Evolutionary conservation across 2,113 vertebrate species (phyloP).

Genomic region (Neodon shergylaensis): DNA sequence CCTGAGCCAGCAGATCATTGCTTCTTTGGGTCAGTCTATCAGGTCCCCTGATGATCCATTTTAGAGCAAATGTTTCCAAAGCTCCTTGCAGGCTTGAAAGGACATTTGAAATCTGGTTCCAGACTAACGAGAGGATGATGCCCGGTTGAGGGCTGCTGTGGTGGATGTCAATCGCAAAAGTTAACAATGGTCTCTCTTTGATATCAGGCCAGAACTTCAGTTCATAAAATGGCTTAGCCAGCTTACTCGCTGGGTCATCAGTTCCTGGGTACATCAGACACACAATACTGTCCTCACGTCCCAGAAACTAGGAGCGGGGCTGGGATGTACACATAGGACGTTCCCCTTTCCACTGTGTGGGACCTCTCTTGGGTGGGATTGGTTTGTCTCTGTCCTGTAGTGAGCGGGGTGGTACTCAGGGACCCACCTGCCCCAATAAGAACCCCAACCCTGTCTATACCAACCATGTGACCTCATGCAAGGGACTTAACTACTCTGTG

Average conservation of each 20-base stretch:
- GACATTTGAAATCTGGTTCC: not conserved
- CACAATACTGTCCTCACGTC: fast-evolving
- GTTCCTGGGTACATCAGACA: not conserved
- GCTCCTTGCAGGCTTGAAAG: not conserved
- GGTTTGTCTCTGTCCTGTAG: no score
- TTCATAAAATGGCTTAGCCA: not conserved
- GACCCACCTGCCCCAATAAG: not conserved
- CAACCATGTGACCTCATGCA: not conserved
- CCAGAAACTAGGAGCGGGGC: not conserved
- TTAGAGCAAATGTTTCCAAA: not conserved
- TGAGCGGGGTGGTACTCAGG: not conserved
- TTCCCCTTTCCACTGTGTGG: not conserved
- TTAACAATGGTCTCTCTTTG: not conserved
- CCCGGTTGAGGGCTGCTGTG: not conserved
- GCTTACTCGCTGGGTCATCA: no score
- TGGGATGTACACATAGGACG: fast-evolving
- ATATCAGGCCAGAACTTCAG: not conserved
- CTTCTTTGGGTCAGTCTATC: not conserved
- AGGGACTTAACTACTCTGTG: not conserved
- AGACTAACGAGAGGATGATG: not conserved
- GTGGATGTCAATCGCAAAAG: not conserved
- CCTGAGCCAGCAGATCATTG: not conserved
- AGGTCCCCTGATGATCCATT: not conserved
- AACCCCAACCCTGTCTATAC: not conserved
- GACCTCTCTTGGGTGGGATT: not conserved